Evolutionary conservation across 2,797 vertebrate genomes (phyloP), one percentile per base, ranked within the genome.

Genomic region (Bufotes viridis): DNA sequence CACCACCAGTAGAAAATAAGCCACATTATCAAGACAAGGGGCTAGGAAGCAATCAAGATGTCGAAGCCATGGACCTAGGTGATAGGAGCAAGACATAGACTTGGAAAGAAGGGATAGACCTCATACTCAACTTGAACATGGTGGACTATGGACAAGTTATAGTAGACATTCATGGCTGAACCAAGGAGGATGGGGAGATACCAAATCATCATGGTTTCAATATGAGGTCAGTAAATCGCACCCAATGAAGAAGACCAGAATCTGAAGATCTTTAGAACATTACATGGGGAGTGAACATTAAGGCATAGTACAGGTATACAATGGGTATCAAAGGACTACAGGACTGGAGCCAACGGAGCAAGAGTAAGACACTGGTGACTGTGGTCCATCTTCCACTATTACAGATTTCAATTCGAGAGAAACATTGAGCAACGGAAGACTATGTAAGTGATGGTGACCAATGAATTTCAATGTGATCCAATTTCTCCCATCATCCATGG

Each of bases 401-500:
- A 65, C 63, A 65, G 12, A 70, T 17, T 29, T 34, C 69, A 70
- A 70, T 70, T 42, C 0, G 17, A 49, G 34, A n/a, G 72, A 70
- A 34, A 2, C 24, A 70, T 53, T 7, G 72, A 75, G 42, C 49
- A 75, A 51, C 7, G 49, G 75, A 75, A 75, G 72, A 75, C 72
- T 51, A 75, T 51, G 42, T 22, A 74, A 17, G 7, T 22, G 20
- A 51, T 14, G 26, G n/a, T 78, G n/a, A 61, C 3, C 10, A 81
- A 13, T 34, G 14, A 81, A n/a, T 49, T 34, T 13, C 29, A 34
- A 34, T 42, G 26, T 80, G 78, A 57, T 18, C 26, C 61, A 7
- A 22, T 60, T 80, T 80, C 78, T 60, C 9, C 57, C 78, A 61
- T 80, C 78, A 61, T 60, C 78, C 57, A 12, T 58, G n/a, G 55